These are phyloP conservation scores for Schizopygopsis malacanthus DNA, from an alignment of 2,797 vertebrate genomes.

Conservation along the genomic window DNA sequence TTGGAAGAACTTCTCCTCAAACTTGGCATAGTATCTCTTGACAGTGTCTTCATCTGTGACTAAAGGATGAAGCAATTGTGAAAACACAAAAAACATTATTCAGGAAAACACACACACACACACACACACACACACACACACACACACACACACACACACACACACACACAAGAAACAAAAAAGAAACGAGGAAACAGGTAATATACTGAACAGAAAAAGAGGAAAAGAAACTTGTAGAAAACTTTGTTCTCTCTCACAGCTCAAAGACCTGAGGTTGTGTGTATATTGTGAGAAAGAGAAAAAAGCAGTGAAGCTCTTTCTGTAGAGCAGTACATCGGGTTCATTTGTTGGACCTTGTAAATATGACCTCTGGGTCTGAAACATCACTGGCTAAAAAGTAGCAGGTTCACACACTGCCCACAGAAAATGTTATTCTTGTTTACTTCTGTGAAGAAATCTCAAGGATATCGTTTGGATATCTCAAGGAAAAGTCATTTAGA, in stretches of 20 bases:
- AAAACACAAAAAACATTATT: neutral
- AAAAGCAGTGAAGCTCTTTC: slow-evolving; percentile 17
- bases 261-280: neutral
- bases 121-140: neutral
- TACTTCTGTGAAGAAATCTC: neutral
- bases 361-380: neutral
- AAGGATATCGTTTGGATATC: neutral
- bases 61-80: slow-evolving; percentile 61
- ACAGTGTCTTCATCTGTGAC: slow-evolving; percentile 97
- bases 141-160: neutral
- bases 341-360: neutral
- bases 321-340: neutral
- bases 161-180: neutral
- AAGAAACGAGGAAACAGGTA: neutral
- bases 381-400: neutral
- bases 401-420: neutral
- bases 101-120: neutral
- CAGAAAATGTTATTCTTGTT: neutral
- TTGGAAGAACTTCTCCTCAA: slow-evolving; percentile 99
- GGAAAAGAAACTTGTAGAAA: slow-evolving; percentile 5
- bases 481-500: neutral
- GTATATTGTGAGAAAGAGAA: slow-evolving; percentile 2
- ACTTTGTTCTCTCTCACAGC: slow-evolving; percentile 7
- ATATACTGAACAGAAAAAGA: neutral
- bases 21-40: slow-evolving; percentile 97